Evolutionary conservation across 2,797 vertebrate genomes (phyloP).

Genomic region (Chaetophractus vellerosus): DNA sequence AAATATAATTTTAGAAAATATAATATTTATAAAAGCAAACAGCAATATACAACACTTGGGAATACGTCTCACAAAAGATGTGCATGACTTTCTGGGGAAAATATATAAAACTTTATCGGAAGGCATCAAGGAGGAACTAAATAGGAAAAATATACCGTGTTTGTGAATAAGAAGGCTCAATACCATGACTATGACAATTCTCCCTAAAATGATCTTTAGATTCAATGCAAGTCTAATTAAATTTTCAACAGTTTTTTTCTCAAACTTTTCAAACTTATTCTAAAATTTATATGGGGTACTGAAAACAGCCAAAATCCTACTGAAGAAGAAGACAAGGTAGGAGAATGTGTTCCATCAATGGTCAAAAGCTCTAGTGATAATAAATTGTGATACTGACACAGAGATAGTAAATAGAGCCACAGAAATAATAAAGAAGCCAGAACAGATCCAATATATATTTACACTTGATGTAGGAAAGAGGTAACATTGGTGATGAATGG

Average conservation of each 20-base stretch:
- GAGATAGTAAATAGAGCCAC: neutral
- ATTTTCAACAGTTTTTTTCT: neutral
- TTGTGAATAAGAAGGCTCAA: neutral
- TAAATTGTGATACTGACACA: neutral
- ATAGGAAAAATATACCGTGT: neutral
- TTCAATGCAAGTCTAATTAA: neutral
- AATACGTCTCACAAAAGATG: neutral
- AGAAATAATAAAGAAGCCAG: neutral
- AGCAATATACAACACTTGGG: no score
- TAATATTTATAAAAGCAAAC: no score
- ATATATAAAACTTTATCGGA: neutral
- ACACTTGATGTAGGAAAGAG: neutral
- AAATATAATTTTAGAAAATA: no score
- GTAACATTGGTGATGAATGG: neutral
- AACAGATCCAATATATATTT: neutral
- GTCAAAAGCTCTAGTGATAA: neutral
- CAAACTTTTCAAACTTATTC: neutral
- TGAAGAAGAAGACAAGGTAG: neutral
- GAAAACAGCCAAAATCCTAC: neutral
- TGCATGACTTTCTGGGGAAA: neutral
- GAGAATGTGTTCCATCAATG: neutral
- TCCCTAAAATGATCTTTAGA: neutral
- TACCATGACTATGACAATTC: neutral
- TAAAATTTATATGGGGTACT: neutral
- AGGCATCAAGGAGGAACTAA: neutral